These are phyloP conservation scores for Sitta europaea DNA, from an alignment of 2,113 vertebrate genomes.

Conservation along the genomic window DNA sequence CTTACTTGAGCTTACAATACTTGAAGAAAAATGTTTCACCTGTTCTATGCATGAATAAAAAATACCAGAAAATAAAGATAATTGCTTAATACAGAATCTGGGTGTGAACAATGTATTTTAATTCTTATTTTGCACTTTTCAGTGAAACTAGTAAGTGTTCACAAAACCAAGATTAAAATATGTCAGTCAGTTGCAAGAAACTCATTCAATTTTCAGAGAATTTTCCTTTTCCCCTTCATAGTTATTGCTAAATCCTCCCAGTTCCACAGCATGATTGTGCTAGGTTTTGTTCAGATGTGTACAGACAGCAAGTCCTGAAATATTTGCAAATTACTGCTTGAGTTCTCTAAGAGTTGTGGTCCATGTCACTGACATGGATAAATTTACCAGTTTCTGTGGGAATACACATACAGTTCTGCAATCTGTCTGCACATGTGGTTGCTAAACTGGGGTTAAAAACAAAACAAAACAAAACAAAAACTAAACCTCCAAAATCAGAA, in stretches of 20 bases:
- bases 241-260: neutral
- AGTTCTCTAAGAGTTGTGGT: neutral
- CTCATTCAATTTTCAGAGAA: rapidly evolving
- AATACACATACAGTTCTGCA: neutral
- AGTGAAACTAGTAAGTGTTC: neutral
- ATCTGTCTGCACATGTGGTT: neutral
- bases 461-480: neutral
- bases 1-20: neutral
- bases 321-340: neutral
- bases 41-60: neutral
- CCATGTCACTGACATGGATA: neutral
- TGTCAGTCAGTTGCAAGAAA: neutral
- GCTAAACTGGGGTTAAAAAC: neutral
- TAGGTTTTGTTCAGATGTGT: neutral
- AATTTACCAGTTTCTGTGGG: neutral
- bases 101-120: neutral
- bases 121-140: neutral
- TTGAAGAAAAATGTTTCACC: neutral
- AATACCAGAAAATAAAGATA: neutral
- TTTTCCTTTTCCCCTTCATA: neutral
- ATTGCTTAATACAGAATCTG: neutral
- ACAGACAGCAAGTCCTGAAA: neutral
- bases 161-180: neutral
- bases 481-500: neutral
- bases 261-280: neutral